phyloP scores from a whole-genome alignment of 2,888 invertebrate genomes.

The Mythimna pallens region DNA sequence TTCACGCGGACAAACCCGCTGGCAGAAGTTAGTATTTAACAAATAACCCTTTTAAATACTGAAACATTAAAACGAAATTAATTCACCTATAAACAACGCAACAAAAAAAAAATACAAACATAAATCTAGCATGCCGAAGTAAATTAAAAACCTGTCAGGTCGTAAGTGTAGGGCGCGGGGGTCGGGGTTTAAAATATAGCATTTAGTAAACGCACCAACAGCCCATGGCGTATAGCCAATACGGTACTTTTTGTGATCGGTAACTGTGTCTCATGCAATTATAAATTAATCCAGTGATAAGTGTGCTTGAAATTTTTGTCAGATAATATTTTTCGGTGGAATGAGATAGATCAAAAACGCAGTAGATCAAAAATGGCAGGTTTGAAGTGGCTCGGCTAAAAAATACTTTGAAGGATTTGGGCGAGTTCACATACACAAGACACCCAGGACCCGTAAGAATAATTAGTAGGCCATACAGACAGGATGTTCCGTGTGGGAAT shows the following conservation, averaged over 20 bases:
- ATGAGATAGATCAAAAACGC: too few relatives aligned
- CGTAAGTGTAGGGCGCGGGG: conserved; percentile 53
- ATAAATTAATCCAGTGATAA: conserved; percentile 63
- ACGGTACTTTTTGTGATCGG: conserved; percentile 62
- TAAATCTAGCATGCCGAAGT: conserved; percentile 68
- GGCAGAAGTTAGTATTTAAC: not conserved
- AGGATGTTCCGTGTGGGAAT: too few relatives aligned
- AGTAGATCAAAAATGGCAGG: too few relatives aligned
- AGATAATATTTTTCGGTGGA: not conserved
- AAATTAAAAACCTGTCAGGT: conserved; percentile 69
- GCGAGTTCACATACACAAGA: too few relatives aligned
- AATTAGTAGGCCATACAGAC: too few relatives aligned
- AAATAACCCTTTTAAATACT: not conserved
- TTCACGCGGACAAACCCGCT: too few relatives aligned
- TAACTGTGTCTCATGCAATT: conserved; percentile 63
- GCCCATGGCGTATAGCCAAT: conserved; percentile 63
- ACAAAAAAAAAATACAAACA: conserved; percentile 50
- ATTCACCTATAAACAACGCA: conserved; percentile 20
- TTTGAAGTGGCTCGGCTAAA: too few relatives aligned
- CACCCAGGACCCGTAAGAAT: too few relatives aligned
- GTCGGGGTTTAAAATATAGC: conserved; percentile 65
- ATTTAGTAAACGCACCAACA: conserved; percentile 65
- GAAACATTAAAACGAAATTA: conserved; percentile 17
- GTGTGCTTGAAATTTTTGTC: conserved; percentile 40
- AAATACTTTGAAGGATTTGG: too few relatives aligned